Percentiles rank a stretch among this genome's conserved stretches.
phyloP scores from a whole-genome alignment of 2,888 invertebrate species.

The Pachydiplax longipennis region DNA sequence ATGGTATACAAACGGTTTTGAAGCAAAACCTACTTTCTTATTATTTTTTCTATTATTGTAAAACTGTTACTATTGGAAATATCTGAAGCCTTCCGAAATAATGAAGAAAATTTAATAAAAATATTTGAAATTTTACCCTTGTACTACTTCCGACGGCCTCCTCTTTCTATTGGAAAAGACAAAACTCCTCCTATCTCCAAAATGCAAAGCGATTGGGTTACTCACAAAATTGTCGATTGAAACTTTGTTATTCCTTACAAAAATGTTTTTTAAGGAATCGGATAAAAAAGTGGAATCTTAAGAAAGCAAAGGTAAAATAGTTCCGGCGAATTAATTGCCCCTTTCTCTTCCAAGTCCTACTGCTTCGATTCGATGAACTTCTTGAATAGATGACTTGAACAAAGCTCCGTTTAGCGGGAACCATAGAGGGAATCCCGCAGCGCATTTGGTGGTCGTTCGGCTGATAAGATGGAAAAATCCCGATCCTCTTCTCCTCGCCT shows the following conservation, averaged over 20 bases:
- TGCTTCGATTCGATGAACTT: too few species aligned
- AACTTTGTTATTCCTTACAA: too few species aligned
- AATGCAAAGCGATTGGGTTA: too few species aligned
- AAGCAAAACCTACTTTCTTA: slow-evolving; percentile 20
- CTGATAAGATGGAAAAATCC: not conserved
- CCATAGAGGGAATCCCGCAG: not conserved
- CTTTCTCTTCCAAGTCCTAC: too few species aligned
- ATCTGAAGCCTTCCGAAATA: not conserved
- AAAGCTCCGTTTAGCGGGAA: not conserved
- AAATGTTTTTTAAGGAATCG: too few species aligned
- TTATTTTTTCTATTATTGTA: slow-evolving; percentile 35
- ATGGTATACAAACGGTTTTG: not conserved
- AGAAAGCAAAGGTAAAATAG: too few species aligned
- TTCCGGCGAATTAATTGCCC: too few species aligned
- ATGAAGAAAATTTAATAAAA: slow-evolving; percentile 27
- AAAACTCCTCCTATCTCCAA: too few species aligned
- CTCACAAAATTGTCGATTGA: too few species aligned
- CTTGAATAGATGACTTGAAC: too few species aligned
- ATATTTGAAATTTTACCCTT: slow-evolving; percentile 13
- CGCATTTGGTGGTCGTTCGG: not conserved
- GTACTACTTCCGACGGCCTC: not conserved
- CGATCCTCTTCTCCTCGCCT: not conserved
- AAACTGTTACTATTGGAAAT: slow-evolving; percentile 13
- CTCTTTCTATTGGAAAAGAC: too few species aligned
- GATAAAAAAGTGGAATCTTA: too few species aligned